Base-by-base conservation (phyloP, 2,113 vertebrate species). In the Lophura nycthemera region DNA sequence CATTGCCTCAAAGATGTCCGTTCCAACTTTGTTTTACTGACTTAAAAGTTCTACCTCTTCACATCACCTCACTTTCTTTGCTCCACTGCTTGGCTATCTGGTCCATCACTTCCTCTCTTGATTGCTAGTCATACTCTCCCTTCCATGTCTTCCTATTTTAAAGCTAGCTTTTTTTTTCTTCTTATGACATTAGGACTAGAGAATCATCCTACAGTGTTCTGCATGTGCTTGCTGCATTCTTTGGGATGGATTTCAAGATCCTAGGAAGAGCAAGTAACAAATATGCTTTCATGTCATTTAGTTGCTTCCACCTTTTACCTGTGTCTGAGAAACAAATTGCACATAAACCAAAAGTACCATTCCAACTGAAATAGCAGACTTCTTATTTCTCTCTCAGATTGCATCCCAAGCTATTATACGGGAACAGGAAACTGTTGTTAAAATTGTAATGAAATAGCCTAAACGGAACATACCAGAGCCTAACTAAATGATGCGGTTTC, bases 391-490 rank as follows among this genome's bases (percentile, higher is more conserved):
- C 65, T 48, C 48, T 30, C n/a, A 57, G 36, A 61, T 74, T 63
- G 13, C 75, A 50, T 69, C n/a, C 61, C 69, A 59, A 32, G 21
- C n/a, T 13, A 61, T 40, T 42, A 61, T 30, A 48, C 24, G 57
- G 80, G 63, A 74, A 69, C 40, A 47, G 47, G 64, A 57, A 79
- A 72, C 71, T 57, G 66, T 38, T 69, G 47, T 40, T 80, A 48
- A 82, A 63, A 50, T 57, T 81, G 84, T 79, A 63, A 84, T 80
- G 74, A 88, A 84, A 88, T 92, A 67, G 47, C 36, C 63, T 80
- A 84, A 73, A 69, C 69, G 48, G 48, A 66, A 42, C 27, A 74
- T 79, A 86, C 64, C 63, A 79, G 75, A 70, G 84, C 76, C 78
- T 75, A 84, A 92, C 61, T 74, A 67, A 79, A 83, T 88, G 67